A percentile compares a stretch with the other conserved stretches of the same genome.
Conservation (phyloP, 1,140 invertebrate genomes). For the Anthonomus grandis region DNA sequence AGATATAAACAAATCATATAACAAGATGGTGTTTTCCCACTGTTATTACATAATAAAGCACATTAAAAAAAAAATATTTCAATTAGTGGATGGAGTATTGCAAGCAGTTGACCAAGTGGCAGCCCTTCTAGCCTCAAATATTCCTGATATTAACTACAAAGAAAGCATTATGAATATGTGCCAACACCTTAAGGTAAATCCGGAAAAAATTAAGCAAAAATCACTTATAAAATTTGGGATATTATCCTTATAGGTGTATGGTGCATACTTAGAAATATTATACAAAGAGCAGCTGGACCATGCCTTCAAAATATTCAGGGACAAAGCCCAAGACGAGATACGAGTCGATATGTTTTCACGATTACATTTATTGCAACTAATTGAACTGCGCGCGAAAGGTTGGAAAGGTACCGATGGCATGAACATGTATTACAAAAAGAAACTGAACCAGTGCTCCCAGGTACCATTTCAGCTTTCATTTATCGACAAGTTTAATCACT, state of each 20-base stretch:
- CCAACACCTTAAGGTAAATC: conserved; percentile 45
- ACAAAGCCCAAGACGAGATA: conserved; percentile 77
- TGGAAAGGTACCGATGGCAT: conserved; percentile 79
- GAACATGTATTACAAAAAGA: conserved; percentile 78
- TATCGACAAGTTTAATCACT: too few relatives aligned
- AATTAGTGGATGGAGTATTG: conserved; percentile 46
- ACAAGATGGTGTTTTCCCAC: too few relatives aligned
- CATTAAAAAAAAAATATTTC: too few relatives aligned
- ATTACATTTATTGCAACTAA: conserved; percentile 80
- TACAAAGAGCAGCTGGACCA: conserved; percentile 62
- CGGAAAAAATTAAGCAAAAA: neutral
- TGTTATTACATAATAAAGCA: too few relatives aligned
- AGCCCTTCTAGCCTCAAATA: conserved; percentile 37
- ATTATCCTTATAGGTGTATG: conserved; percentile 42
- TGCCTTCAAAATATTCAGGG: conserved; percentile 79
- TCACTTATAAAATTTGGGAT: neutral
- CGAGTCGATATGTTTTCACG: conserved; percentile 75
- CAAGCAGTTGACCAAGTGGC: conserved; percentile 48
- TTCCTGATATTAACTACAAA: conserved; percentile 36
- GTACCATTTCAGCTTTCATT: conserved; percentile 14
- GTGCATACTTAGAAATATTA: conserved; percentile 45
- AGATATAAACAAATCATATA: too few relatives aligned
- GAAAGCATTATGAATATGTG: conserved; percentile 46
- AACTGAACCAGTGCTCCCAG: conserved; percentile 59
- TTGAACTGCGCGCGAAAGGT: conserved; percentile 81